Conservation (phyloP, 2,797 vertebrate genomes). For the Clarias platycephalus region DNA sequence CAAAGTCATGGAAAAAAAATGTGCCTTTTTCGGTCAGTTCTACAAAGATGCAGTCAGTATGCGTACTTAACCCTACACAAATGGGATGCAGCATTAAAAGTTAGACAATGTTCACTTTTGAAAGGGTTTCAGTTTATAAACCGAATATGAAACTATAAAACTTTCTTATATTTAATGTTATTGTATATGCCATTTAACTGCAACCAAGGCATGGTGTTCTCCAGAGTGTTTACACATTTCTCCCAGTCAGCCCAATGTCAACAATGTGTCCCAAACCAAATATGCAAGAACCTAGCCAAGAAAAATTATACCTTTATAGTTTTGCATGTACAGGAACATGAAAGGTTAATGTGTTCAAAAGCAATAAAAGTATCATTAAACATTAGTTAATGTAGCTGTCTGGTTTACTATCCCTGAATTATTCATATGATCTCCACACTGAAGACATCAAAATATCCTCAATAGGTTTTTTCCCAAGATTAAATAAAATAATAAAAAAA, state of each 20-base stretch:
- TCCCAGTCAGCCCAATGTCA: not conserved
- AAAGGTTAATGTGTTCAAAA: slow-evolving; percentile 16
- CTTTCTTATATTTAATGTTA: not conserved
- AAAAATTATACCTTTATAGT: slow-evolving; percentile 5
- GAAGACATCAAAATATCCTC: slow-evolving; percentile 50
- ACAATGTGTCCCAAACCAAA: not conserved
- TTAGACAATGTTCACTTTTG: not conserved
- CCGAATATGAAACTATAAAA: not conserved
- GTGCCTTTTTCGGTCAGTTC: slow-evolving; percentile 37
- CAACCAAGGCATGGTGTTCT: not conserved
- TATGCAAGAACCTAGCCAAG: not conserved
- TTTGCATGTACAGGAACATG: slow-evolving; percentile 1
- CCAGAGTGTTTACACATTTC: not conserved
- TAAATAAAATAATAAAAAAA: slow-evolving; percentile 43
- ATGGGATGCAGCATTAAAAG: slow-evolving; percentile 7
- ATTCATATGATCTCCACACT: slow-evolving; percentile 9
- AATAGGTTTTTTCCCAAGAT: slow-evolving; percentile 45
- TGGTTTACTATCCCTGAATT: slow-evolving; percentile 36
- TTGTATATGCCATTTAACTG: not conserved
- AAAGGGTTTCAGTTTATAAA: slow-evolving; percentile 15
- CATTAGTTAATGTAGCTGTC: slow-evolving; percentile 35
- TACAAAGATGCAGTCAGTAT: slow-evolving; percentile 12
- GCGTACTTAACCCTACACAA: not conserved
- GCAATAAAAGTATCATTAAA: not conserved
- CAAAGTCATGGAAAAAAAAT: slow-evolving; percentile 37